These are phyloP conservation scores for Zygaena filipendulae DNA, from an alignment of 2,888 invertebrate species.

Conservation along the genomic window DNA sequence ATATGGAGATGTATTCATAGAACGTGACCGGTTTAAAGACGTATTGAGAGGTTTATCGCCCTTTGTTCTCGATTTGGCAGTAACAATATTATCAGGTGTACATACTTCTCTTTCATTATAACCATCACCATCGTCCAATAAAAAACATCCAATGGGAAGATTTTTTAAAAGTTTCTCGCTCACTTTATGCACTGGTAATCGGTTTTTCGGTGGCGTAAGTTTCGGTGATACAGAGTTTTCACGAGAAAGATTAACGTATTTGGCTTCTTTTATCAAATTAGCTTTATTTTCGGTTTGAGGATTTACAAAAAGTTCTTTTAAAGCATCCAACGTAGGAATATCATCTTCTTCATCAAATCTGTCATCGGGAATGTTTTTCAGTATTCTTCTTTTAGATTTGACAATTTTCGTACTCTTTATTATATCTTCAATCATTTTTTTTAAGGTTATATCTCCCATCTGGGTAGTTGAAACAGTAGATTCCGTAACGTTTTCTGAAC, in stretches of 20 bases:
- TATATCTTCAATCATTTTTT: constrained; percentile 72
- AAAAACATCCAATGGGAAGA: constrained; percentile 55
- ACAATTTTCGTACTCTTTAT: constrained; percentile 67
- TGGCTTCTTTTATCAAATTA: constrained; percentile 54
- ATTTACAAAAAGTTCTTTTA: constrained; percentile 52
- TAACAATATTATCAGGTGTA: constrained; percentile 42
- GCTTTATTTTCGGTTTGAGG: constrained; percentile 49
- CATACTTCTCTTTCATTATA: constrained; percentile 62
- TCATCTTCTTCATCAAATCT: constrained; percentile 31
- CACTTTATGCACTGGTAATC: constrained; percentile 36
- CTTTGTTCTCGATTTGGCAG: constrained; percentile 20
- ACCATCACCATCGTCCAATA: constrained; percentile 55
- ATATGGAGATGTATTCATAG: constrained; percentile 35
- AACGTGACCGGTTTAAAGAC: constrained; percentile 40
- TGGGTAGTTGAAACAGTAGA: constrained; percentile 61
- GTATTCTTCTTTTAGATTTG: constrained; percentile 45
- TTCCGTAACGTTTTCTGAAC: constrained; percentile 38
- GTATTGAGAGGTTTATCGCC: constrained; percentile 19
- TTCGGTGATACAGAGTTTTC: constrained; percentile 57
- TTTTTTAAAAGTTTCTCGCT: constrained; percentile 50
- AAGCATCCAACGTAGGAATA: constrained; percentile 32
- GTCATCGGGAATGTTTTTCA: constrained; percentile 28
- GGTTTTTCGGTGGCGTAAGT: constrained; percentile 41
- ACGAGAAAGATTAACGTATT: constrained; percentile 48
- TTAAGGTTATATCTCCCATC: constrained; percentile 65